phyloP scores from a whole-genome alignment of 2,888 invertebrate species.

The Alentia gelatinosa region DNA sequence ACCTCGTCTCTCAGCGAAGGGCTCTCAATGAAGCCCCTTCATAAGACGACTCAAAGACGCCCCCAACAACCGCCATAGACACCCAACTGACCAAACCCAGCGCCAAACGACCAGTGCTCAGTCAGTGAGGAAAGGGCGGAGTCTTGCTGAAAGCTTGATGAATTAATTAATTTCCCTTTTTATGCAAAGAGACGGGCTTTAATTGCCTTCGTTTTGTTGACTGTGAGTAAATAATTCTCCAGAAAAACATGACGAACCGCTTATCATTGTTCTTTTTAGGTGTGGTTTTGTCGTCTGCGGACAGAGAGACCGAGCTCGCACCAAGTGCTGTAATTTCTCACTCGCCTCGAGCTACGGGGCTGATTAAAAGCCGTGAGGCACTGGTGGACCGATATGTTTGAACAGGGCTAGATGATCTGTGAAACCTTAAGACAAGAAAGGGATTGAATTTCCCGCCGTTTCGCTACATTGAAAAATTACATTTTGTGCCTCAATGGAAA shows the following conservation, averaged over 20 bases:
- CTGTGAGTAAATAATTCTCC: slow-evolving; percentile 42
- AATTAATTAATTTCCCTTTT: slow-evolving; percentile 48
- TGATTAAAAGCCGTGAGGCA: not conserved
- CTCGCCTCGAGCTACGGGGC: not conserved
- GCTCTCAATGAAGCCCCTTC: not conserved
- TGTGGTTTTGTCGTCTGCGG: slow-evolving; percentile 23
- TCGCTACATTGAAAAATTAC: not conserved
- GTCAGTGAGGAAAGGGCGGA: not conserved
- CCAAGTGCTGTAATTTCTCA: slow-evolving; percentile 28
- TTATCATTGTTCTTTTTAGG: not conserved
- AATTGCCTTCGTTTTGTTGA: slow-evolving; percentile 53
- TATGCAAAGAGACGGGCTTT: not conserved
- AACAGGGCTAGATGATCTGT: slow-evolving; percentile 37
- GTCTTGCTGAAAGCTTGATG: not conserved
- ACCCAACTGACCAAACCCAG: slow-evolving; percentile 5
- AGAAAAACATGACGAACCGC: slow-evolving; percentile 37
- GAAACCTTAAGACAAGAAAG: slow-evolving; percentile 35
- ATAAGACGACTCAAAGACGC: not conserved
- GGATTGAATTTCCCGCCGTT: not conserved
- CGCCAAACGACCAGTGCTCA: not conserved
- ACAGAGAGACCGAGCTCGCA: not conserved
- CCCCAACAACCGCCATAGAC: not conserved
- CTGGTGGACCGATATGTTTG: slow-evolving; percentile 38
- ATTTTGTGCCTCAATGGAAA: not conserved
- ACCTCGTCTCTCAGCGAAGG: not conserved